These are phyloP conservation scores for Acropora tenuis DNA, from an alignment of 64 coral and sea anemone genomes.

Conservation along the genomic window DNA sequence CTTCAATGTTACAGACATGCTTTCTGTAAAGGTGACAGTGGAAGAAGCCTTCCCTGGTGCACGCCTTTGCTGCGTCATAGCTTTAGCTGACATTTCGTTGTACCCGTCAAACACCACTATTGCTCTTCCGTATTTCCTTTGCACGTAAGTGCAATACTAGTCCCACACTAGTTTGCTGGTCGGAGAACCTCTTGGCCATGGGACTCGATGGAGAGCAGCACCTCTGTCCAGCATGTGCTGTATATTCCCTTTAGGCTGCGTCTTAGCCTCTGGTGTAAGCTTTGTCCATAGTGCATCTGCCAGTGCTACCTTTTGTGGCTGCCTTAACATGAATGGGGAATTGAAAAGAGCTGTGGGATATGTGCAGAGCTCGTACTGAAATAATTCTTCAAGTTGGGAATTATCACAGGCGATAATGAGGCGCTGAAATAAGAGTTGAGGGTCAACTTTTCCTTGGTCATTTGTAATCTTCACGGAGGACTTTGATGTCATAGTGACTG, in stretches of 20 bases:
- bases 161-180: constrained; percentile 60
- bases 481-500: constrained; percentile 43
- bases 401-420: constrained; percentile 59
- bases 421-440: constrained; percentile 75
- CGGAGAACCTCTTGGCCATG: constrained; percentile 62
- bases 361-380: constrained; percentile 71
- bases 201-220: constrained; percentile 56
- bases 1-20: constrained; percentile 58
- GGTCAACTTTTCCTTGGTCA: constrained; percentile 69
- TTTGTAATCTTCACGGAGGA: constrained; percentile 46
- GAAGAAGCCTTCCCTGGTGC: constrained; percentile 28
- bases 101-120: neutral
- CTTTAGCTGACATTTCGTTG: constrained; percentile 57
- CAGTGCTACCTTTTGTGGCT: constrained; percentile 72
- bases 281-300: constrained; percentile 39
- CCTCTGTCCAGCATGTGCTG: constrained; percentile 77
- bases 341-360: constrained; percentile 68
- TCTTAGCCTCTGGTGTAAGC: constrained; percentile 12
- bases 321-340: constrained; percentile 39
- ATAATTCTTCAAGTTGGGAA: constrained; percentile 46
- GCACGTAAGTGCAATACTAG: constrained; percentile 56
- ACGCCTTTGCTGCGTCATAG: constrained; percentile 66
- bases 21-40: constrained; percentile 44
- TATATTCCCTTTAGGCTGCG: constrained; percentile 16
- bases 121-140: constrained; percentile 48